Conservation (phyloP, 2,113 vertebrate genomes). For the Tetrao urogallus region DNA sequence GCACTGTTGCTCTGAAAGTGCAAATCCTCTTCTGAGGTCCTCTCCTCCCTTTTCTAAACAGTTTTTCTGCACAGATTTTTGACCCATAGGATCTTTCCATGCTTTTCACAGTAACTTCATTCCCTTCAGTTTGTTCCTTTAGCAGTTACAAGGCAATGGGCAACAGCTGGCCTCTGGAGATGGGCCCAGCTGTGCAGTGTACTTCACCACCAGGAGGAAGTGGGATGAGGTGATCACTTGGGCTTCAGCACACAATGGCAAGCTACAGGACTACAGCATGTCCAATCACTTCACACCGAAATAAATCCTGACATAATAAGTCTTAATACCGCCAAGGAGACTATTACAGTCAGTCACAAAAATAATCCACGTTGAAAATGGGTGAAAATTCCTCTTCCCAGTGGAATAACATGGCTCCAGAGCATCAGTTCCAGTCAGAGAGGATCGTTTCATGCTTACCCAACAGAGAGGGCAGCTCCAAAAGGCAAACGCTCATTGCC, state of each 20-base stretch:
- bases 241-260: neutral
- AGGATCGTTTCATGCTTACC: neutral
- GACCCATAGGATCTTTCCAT: neutral
- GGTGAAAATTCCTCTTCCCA: slow-evolving; percentile 35
- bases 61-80: neutral
- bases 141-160: accelerated
- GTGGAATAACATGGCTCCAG: slow-evolving; percentile 29
- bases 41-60: neutral
- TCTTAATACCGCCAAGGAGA: slow-evolving; percentile 56
- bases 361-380: slow-evolving; percentile 57
- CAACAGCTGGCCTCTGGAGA: neutral
- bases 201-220: neutral
- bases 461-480: slow-evolving; percentile 45
- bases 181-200: neutral
- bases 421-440: slow-evolving; percentile 61
- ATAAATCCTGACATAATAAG: slow-evolving; percentile 73
- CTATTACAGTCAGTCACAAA: slow-evolving; percentile 64
- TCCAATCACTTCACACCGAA: slow-evolving; percentile 12
- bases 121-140: neutral
- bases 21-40: neutral
- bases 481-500: neutral
- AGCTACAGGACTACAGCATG: neutral
- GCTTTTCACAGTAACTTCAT: neutral
- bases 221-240: neutral
- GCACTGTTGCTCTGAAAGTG: neutral